phyloP scores from a whole-genome alignment of 2,888 invertebrate species.

The Pristionchus maxplancki region DNA sequence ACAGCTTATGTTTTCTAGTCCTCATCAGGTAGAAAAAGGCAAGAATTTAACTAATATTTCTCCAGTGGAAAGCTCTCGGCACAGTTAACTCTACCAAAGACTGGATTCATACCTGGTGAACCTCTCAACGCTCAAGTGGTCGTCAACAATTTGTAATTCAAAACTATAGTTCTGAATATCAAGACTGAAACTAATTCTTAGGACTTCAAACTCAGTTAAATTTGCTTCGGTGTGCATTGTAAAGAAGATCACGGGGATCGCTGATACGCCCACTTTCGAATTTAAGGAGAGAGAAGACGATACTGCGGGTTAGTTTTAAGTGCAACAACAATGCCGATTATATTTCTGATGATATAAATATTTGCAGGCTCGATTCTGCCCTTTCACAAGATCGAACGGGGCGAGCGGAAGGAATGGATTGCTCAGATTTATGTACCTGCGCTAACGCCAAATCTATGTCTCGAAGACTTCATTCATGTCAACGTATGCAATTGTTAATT shows the following conservation, averaged over 20 bases:
- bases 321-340: neutral
- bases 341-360: neutral
- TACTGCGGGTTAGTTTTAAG: neutral
- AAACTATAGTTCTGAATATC: no score
- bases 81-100: conserved; percentile 13
- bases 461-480: conserved; percentile 20
- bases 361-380: conserved; percentile 45
- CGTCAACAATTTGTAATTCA: conserved; percentile 3
- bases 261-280: neutral
- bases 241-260: neutral
- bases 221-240: conserved; percentile 40
- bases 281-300: neutral
- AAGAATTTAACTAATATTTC: neutral
- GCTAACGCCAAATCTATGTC: conserved; percentile 5
- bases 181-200: neutral
- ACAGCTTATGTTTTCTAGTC: no score
- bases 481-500: neutral
- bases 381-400: conserved; percentile 10
- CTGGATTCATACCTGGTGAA: conserved; percentile 35
- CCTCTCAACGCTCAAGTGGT: neutral
- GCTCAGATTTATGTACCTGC: conserved; percentile 33
- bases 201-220: conserved; percentile 36
- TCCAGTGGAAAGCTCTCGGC: neutral
- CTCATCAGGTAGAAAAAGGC: no score
- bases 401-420: conserved; percentile 15